Base-by-base conservation (phyloP, 2,888 invertebrate species). In the Lithophane semibrunnea region DNA sequence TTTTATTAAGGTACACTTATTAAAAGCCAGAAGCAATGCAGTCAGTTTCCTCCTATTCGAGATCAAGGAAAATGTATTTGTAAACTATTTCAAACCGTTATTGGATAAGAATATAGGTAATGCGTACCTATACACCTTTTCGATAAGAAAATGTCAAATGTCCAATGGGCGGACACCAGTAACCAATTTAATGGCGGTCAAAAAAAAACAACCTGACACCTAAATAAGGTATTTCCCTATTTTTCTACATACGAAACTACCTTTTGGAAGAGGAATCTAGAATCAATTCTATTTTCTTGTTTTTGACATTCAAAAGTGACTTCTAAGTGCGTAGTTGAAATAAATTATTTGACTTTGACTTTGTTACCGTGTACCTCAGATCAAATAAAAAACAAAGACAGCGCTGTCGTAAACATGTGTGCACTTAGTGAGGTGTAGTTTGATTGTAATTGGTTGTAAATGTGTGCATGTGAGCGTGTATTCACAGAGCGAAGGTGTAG, bases 21-120 rank as follows among this genome's bases (percentile, higher is more conserved):
- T 81, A 64, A 58, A 58, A 63, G 4, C 18, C 54, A 68, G 37
- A 61, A 37, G 12, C 13, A 37, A 37, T 37, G 52, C 54, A 13
- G 13, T 58, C 24, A 65, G 63, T 84, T 86, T 79, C 86, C 84
- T 75, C 73, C 24, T 84, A 60, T 68, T 61, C 52, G 63, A 73
- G 60, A 71, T 75, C 37, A 54, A 86, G 82, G 83, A 78, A 85
- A 82, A 86, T 60, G 42, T 77, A 42, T 61, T 29, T 10, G 16
- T 37, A 18, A 77, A 79, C 42, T 63, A 66, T 63, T 75, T 77
- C 4, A 70, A 54, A 64, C 69, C 66, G 18, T 42, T n/a, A n/a
- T 63, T 29, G 12, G 47, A 54, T 80, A 60, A 61, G 12, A 56
- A 71, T 49, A 13, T 60, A 52, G 24, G 37, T 67, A 37, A 16